Conservation (phyloP, 2,888 invertebrate species). For the Timema cristinae region DNA sequence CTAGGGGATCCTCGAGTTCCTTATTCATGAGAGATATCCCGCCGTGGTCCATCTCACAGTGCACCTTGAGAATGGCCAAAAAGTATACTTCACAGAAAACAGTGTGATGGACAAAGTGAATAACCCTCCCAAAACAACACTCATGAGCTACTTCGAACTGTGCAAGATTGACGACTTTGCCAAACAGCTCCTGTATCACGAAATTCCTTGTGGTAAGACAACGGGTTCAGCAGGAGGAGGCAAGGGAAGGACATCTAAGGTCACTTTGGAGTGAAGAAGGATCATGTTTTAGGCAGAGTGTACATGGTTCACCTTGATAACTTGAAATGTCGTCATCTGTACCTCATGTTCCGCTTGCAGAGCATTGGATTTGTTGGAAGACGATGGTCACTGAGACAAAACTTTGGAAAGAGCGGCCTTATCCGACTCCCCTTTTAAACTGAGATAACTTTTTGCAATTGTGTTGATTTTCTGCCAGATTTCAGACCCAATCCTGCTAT, state of each 20-base stretch:
- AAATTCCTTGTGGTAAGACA: constrained; percentile 32
- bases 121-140: constrained; percentile 13
- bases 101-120: background rate
- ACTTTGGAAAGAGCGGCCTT: constrained; percentile 37
- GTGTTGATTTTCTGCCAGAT: too few relatives aligned
- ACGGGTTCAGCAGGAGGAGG: constrained; percentile 16
- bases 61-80: constrained; percentile 19
- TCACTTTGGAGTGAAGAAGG: constrained; percentile 29
- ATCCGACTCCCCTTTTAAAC: constrained; percentile 9
- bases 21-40: constrained; percentile 10
- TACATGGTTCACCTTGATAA: constrained; percentile 36
- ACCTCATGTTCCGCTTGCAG: constrained; percentile 37
- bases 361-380: constrained; percentile 38
- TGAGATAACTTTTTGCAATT: too few relatives aligned
- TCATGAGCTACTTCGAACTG: background rate
- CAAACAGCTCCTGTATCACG: constrained; percentile 24
- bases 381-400: constrained; percentile 39
- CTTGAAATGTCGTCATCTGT: constrained; percentile 34
- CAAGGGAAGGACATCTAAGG: constrained; percentile 19
- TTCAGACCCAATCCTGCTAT: too few relatives aligned
- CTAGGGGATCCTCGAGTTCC: constrained; percentile 27
- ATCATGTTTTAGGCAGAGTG: constrained; percentile 32
- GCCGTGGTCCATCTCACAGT: constrained; percentile 16
- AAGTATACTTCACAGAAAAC: background rate
- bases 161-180: constrained; percentile 13